A percentile compares a stretch with the other conserved stretches of the same genome.
Conservation (phyloP, 1,140 invertebrate species). For the Drosophila cardini region DNA sequence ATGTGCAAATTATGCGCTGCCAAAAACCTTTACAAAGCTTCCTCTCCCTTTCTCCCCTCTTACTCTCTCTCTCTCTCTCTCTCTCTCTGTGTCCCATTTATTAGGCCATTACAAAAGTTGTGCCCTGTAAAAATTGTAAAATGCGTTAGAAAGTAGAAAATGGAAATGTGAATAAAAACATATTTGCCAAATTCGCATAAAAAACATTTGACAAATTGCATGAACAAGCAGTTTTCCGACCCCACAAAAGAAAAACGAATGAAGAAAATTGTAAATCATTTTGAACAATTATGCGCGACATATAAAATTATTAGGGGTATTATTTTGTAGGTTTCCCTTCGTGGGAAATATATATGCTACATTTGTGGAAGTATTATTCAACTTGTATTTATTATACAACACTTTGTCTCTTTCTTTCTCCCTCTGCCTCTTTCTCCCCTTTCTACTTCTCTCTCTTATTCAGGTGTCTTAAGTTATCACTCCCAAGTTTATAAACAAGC, state of each 20-base stretch:
- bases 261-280: constrained; percentile 66
- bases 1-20: constrained; percentile 71
- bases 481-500: constrained; percentile 23
- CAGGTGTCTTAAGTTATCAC: constrained; percentile 22
- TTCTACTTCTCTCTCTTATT: background rate
- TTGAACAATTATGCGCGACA: constrained; percentile 69
- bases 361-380: background rate
- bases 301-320: constrained; percentile 55
- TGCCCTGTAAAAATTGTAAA: constrained; percentile 20
- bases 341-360: background rate
- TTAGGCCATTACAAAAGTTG: constrained; percentile 44
- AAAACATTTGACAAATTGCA: constrained; percentile 44
- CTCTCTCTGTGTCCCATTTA: constrained; percentile 17
- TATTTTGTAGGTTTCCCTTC: constrained; percentile 42
- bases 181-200: constrained; percentile 64
- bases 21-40: constrained; percentile 25
- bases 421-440: background rate
- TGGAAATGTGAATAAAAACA: constrained; percentile 48
- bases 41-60: background rate
- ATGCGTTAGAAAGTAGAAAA: constrained; percentile 29
- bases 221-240: constrained; percentile 3
- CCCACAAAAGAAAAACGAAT: constrained; percentile 19
- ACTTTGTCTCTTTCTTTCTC: background rate
- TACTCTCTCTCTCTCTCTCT: background rate
- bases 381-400: background rate